These are phyloP conservation scores for Oscheius sp. DNA, from an alignment of 2,888 invertebrate species.

Conservation along the genomic window DNA sequence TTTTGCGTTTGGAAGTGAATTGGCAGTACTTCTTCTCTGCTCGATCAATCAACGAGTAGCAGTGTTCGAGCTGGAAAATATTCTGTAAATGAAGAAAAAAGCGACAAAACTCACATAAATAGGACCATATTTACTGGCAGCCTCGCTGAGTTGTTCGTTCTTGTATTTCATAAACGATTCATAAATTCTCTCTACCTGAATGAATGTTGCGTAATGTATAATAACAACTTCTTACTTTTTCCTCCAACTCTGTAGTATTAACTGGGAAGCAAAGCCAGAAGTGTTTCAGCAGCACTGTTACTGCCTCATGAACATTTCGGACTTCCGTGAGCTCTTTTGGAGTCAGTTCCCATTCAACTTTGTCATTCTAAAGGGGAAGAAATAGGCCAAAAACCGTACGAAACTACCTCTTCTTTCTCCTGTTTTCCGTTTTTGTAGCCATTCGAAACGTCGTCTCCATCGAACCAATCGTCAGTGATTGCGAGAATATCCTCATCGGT, in stretches of 20 bases:
- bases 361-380: not conserved
- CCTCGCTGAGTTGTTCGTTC: constrained; percentile 43
- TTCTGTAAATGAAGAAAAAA: not conserved
- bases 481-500: constrained; percentile 42
- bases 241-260: constrained; percentile 82
- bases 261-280: constrained; percentile 94
- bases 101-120: constrained; percentile 45
- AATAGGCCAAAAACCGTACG: not conserved
- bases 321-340: constrained; percentile 26
- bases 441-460: not conserved
- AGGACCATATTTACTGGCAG: constrained; percentile 46
- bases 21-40: constrained; percentile 44
- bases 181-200: constrained; percentile 61
- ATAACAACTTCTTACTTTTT: constrained; percentile 76
- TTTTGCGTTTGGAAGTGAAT: constrained; percentile 38
- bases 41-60: constrained; percentile 49
- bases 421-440: constrained; percentile 14
- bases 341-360: constrained; percentile 27
- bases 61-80: constrained; percentile 46
- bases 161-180: constrained; percentile 60
- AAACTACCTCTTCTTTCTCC: constrained; percentile 5
- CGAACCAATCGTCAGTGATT: constrained; percentile 3
- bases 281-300: constrained; percentile 88
- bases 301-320: constrained; percentile 51
- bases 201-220: constrained; percentile 3